Percentiles rank a stretch among this genome's conserved stretches.
These are phyloP conservation scores for Tichodroma muraria DNA, from an alignment of 2,113 vertebrate species.

Conservation along the genomic window DNA sequence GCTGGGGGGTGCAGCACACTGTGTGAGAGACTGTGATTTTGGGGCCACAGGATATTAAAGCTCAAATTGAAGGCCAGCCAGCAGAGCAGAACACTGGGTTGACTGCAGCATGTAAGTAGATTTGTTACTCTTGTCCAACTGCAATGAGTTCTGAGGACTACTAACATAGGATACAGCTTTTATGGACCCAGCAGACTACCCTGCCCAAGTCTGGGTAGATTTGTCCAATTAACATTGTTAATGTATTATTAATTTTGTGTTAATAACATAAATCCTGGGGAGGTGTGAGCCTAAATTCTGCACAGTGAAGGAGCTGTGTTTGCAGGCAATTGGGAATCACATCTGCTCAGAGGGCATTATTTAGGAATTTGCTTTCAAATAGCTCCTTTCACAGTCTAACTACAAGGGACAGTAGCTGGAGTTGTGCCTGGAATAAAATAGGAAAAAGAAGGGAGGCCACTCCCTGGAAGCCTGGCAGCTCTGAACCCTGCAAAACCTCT, in stretches of 20 bases:
- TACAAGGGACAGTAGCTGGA: slow-evolving; percentile 49
- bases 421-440: slow-evolving; percentile 43
- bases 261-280: not conserved
- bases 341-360: slow-evolving; percentile 34
- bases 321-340: slow-evolving; percentile 9
- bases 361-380: slow-evolving; percentile 50
- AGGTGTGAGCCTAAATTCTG: not conserved
- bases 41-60: not conserved
- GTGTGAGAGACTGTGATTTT: not conserved
- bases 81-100: not conserved
- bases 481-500: not conserved
- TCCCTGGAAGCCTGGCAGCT: not conserved
- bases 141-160: not conserved
- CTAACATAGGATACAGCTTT: not conserved
- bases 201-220: not conserved
- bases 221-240: not conserved
- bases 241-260: slow-evolving; percentile 10
- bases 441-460: not conserved
- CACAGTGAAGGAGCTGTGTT: not conserved
- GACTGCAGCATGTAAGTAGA: not conserved
- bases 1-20: not conserved
- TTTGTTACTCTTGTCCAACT: not conserved
- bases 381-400: slow-evolving; percentile 22
- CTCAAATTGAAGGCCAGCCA: not conserved
- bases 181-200: not conserved